Base-by-base conservation (phyloP, 2,888 invertebrate genomes). In the Heteromyza rotundicornis region DNA sequence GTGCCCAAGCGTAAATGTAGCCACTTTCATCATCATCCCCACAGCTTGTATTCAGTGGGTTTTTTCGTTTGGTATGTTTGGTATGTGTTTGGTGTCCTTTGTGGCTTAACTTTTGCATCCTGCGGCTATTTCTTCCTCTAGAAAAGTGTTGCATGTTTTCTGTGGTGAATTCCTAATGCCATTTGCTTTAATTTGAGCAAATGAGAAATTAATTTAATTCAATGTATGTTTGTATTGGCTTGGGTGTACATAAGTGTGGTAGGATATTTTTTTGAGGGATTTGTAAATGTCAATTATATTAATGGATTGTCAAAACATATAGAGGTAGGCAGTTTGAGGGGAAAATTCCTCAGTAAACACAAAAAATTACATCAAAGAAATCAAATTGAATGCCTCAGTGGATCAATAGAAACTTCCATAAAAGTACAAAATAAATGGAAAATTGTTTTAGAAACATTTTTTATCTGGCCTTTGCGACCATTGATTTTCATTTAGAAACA, bases 111-210 rank as follows among this genome's bases (percentile, higher is more conserved):
- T 76, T 78, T 71, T 72, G 77, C 67, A 66, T 70, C 74, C 78
- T 76, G 74, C 74, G 72, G 78, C 70, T 68, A 65, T 66, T 60
- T 59, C 60, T 66, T 64, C 17, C 5, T 22, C 27, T 40, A 40
- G 22, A 35, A 44, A 57, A 54, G 54, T 57, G 57, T 56, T 61
- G 61, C 57, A 61, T 64, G 64, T 62, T 59, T 55, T 51, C 35
- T 36, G 40, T 27, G 36, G 61, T 68, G 76, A 75, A 71, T 77
- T 76, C 73, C 20, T 75, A 75, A 75, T 77, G 73, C 72, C 74
- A 77, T 75, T 77, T 76, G 71, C 67, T 75, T 77, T 75, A 77
- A 75, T 75, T 71, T 75, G n/a, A n/a, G n/a, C n/a, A n/a, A n/a
- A n/a, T n/a, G n/a, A n/a, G n/a, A n/a, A n/a, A n/a, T n/a, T n/a